Base-by-base conservation (phyloP, 2,113 vertebrate species). In the Trinectes maculatus region DNA sequence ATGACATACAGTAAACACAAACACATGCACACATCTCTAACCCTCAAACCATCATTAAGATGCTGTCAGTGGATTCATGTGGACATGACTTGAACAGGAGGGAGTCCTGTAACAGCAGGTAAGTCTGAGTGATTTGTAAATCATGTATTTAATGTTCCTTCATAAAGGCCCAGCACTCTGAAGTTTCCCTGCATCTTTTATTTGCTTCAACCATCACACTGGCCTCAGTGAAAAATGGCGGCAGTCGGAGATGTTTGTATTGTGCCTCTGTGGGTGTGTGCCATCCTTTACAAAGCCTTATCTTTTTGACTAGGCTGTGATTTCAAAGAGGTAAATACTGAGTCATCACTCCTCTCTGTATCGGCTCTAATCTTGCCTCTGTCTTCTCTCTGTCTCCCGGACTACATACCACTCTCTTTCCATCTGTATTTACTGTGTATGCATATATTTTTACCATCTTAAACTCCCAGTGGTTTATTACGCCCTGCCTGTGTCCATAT, bases 311-410 rank as follows among this genome's bases (percentile, higher is more conserved):
- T 21, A 34, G 2, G 19, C 22, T 67, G 54, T 51, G 26, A 57
- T 77, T 68, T 74, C 42, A 75, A 37, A 78, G 59, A 56, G 33
- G 60, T 67, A 71, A 77, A 71, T 34, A 82, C 53, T 72, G 69
- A 77, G 54, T 74, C 66, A 72, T 70, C 49, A 13, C 18, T 57
- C 52, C 67, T 61, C 29, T 15, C 18, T 8, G 31, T 3, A 29
- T 65, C 25, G 28, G 61, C 44, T 42, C 52, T 44, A 36, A 44
- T 61, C 46, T 51, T 15, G 22, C n/a, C 28, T 53, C 26, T 18
- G 33, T 60, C 29, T 72, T 44, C n/a, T 55, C 24, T 47, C 48
- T 48, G 44, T 26, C 31, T 56, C 39, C 39, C 54, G n/a, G 33
- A 37, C 39, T 47, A 15, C 24, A 56, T 7, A 40, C 43, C 31